Evolutionary conservation across 2,888 invertebrate genomes (phyloP), one percentile per base, ranked within the genome.

Genomic region (Acanthococcus lagerstroemiae): DNA sequence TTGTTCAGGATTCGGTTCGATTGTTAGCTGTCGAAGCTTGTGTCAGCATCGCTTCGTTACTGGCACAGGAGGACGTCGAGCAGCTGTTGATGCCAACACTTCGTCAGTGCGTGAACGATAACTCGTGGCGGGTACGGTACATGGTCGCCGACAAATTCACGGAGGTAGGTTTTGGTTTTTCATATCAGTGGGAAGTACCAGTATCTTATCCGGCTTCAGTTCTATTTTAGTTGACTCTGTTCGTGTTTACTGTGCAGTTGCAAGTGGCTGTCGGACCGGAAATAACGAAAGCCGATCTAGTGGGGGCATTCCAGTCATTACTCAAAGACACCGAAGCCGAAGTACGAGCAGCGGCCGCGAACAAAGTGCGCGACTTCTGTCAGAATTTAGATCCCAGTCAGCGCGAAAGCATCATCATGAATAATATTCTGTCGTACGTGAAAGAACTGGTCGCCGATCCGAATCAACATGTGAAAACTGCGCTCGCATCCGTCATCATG

Each of bases 401-500:
- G 73, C 67, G 65, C 37, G 96, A 97, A 74, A 85, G 85, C 72
- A 90, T 95, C 60, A 97, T 99, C 69, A 94, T 99, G 92, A 89
- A 85, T 54, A 90, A 91, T 77, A 92, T 99, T 76, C 80, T 99
- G 74, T 96, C 97, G 0, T 95, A 93, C 76, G 92, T 99, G 68
- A 96, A 97, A 76, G 97, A 99, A 74, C 81, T 99, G 65, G 97
- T 99, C 0, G 86, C 90, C 24, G 99, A 99, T 78, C 89, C 94
- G 55, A 99, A 99, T 80, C 96, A 96, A 73, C 97, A 99, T 77
- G 99, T 99, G 1, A 99, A 99, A 78, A 95, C 96, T 0, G 97
- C 99, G 0, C 81, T 99, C 46, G 99, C 99, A 1, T 94, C 95
- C 5, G 97, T 99, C 70, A 96, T 99, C 72, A 99, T 99, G 99